Evolutionary conservation across 2,797 vertebrate species (phyloP).

Genomic region (Tragopan temminckii): DNA sequence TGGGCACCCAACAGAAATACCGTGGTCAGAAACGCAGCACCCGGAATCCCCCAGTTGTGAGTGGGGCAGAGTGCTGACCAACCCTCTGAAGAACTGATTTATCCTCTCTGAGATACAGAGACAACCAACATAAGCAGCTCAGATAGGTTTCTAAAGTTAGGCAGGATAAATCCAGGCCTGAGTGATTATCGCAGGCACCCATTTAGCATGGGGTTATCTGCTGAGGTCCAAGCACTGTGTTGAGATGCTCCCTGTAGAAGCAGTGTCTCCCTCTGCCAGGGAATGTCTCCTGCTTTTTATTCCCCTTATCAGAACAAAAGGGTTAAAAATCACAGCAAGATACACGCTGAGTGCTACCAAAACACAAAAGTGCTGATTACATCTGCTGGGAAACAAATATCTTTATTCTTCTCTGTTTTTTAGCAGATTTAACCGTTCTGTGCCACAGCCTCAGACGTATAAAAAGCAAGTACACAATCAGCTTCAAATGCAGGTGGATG

Average conservation of each 20-base stretch:
- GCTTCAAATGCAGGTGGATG: not conserved
- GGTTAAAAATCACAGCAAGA: not conserved
- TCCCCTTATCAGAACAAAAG: not conserved
- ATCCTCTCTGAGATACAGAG: not conserved
- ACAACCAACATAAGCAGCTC: constrained; percentile 51
- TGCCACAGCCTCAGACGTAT: not conserved
- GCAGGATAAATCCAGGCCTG: constrained; percentile 50
- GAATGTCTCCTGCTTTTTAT: not conserved
- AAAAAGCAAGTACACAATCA: not conserved
- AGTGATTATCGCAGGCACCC: constrained; percentile 28
- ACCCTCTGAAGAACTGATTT: not conserved
- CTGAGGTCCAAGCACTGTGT: not conserved
- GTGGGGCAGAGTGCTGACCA: not conserved
- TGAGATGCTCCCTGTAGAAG: not conserved
- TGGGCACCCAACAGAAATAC: not conserved
- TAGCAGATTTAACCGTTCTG: not conserved
- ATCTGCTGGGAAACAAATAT: not conserved
- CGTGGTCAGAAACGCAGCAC: not conserved
- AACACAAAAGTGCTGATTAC: not conserved
- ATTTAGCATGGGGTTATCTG: constrained; percentile 28
- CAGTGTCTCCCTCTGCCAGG: not conserved
- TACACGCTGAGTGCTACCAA: not conserved
- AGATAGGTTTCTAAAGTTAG: constrained; percentile 69
- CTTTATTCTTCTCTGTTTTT: not conserved
- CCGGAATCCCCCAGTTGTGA: accelerated